These are phyloP conservation scores for Callyntrura sp. DNA, from an alignment of 2,888 invertebrate genomes.

Conservation along the genomic window DNA sequence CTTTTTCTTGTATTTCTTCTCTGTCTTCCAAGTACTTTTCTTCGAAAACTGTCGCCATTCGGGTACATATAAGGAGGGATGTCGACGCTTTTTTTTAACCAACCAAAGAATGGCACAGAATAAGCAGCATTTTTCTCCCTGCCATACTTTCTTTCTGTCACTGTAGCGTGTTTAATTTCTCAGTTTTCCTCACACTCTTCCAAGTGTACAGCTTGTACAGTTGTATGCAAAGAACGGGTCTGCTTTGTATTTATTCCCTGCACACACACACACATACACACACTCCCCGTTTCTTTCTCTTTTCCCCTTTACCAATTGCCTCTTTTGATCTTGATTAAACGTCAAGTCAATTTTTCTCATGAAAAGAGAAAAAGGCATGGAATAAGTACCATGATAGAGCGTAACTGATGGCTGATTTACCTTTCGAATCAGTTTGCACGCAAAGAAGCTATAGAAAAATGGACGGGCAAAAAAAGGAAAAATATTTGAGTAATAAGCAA, in stretches of 20 bases:
- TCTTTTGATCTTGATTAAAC: conserved; percentile 80
- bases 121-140: not conserved
- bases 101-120: not conserved
- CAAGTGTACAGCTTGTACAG: not conserved
- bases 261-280: too few relatives aligned
- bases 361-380: conserved; percentile 71
- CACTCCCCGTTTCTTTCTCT: conserved; percentile 1
- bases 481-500: not conserved
- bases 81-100: not conserved
- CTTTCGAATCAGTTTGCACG: conserved; percentile 79
- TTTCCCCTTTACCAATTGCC: conserved; percentile 46
- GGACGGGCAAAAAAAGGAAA: not conserved
- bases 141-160: not conserved
- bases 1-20: conserved; percentile 23
- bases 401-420: conserved; percentile 79
- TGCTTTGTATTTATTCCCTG: conserved; percentile 9
- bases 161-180: conserved; percentile 14
- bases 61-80: not conserved
- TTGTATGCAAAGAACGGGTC: not conserved
- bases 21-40: not conserved
- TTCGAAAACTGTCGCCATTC: not conserved
- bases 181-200: not conserved
- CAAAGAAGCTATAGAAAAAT: conserved; percentile 77
- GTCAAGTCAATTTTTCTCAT: conserved; percentile 74
- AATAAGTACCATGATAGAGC: conserved; percentile 72